A percentile compares a stretch with the other conserved stretches of the same genome.
phyloP scores from a whole-genome alignment of 2,113 vertebrate species.

The Rissa tridactyla region DNA sequence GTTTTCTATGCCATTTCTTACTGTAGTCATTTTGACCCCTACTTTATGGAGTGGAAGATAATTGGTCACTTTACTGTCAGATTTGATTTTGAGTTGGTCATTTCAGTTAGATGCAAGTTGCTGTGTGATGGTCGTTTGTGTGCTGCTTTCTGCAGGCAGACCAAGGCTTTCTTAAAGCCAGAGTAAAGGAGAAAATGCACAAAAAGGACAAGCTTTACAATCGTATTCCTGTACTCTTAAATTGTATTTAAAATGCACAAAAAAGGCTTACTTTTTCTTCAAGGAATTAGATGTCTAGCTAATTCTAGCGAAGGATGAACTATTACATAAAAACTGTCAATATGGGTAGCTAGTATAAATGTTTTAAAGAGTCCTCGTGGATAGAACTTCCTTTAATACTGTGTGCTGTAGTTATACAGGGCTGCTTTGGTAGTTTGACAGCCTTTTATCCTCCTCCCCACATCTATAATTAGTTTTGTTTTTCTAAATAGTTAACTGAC shows the following conservation, averaged over 20 bases:
- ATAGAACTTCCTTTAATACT: not conserved
- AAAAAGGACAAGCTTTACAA: not conserved
- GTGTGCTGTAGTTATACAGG: not conserved
- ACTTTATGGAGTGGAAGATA: not conserved
- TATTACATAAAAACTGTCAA: not conserved
- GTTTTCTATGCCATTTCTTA: not conserved
- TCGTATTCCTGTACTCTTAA: not conserved
- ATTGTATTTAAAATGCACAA: not conserved
- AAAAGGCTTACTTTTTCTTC: not conserved
- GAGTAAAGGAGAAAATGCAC: not conserved
- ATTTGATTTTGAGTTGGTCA: not conserved
- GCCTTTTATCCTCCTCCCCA: not conserved
- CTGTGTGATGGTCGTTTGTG: not conserved
- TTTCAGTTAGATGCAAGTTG: not conserved
- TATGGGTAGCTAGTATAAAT: not conserved
- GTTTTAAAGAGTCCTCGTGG: not conserved
- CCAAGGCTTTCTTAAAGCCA: not conserved
- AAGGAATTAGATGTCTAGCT: not conserved
- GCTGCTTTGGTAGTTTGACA: not conserved
- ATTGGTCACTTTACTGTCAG: not conserved
- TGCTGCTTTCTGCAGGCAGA: not conserved
- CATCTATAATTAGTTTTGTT: not conserved
- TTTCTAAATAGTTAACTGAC: not conserved
- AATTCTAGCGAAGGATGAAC: not conserved
- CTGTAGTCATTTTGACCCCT: not conserved